Conservation (phyloP, 2,888 invertebrate genomes). For the Orgyia antiqua region DNA sequence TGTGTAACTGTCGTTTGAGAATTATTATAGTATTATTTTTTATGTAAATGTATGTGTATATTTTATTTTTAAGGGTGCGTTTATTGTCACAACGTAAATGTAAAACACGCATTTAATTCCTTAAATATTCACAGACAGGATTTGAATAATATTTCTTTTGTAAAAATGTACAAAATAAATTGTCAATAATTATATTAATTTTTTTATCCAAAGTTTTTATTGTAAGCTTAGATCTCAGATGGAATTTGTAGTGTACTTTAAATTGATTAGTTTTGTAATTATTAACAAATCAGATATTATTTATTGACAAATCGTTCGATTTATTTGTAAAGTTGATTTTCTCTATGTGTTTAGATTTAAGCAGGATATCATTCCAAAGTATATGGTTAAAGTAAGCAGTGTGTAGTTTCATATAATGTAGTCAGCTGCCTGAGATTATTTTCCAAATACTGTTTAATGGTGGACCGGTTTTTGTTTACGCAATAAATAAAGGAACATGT, state of each 20-base stretch:
- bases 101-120: conserved; percentile 46
- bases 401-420: conserved; percentile 43
- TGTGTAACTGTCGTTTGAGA: conserved; percentile 36
- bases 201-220: conserved; percentile 72
- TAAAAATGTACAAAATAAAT: conserved; percentile 71
- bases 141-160: conserved; percentile 50
- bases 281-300: conserved; percentile 62
- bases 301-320: conserved; percentile 58
- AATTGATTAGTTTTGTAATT: conserved; percentile 61
- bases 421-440: conserved; percentile 52
- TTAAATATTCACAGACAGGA: conserved; percentile 43
- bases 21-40: conserved; percentile 56
- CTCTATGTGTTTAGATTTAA: conserved; percentile 43
- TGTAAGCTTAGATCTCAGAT: conserved; percentile 75
- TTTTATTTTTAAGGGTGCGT: conserved; percentile 45
- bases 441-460: conserved; percentile 46
- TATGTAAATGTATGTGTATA: conserved; percentile 40
- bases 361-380: conserved; percentile 73
- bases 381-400: conserved; percentile 43
- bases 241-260: conserved; percentile 60
- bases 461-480: conserved; percentile 69
- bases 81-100: conserved; percentile 49
- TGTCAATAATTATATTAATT: conserved; percentile 66
- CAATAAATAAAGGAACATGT: conserved; percentile 68
- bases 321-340: conserved; percentile 63